These are phyloP conservation scores for Scartelaos histophorus DNA, from an alignment of 2,113 vertebrate species.

Conservation along the genomic window DNA sequence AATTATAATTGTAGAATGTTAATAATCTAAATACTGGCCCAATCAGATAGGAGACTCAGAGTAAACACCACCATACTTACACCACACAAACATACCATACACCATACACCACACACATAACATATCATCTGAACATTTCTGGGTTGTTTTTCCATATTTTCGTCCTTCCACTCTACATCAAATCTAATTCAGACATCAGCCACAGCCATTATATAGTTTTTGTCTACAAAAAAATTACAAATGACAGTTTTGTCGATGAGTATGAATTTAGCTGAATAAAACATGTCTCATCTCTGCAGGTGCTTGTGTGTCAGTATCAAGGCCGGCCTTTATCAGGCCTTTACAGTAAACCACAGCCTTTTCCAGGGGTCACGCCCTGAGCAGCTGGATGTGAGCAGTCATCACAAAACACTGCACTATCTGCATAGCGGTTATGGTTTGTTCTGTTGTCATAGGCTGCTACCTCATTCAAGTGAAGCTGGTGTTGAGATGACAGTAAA, in stretches of 20 bases:
- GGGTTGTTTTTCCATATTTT: no score
- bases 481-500: constrained; percentile 47
- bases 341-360: constrained; percentile 67
- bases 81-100: no score
- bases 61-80: no score
- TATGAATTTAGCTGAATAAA: constrained; percentile 9
- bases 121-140: no score
- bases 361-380: constrained; percentile 56
- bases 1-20: no score
- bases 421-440: constrained; percentile 28
- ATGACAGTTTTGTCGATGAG: neutral
- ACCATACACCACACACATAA: no score
- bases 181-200: no score
- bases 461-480: constrained; percentile 35
- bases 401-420: constrained; percentile 63
- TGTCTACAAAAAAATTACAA: no score
- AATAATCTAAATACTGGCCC: no score
- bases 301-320: constrained; percentile 71
- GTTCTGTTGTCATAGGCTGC: constrained; percentile 45
- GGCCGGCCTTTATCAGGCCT: constrained; percentile 52
- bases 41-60: no score
- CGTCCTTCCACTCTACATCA: no score
- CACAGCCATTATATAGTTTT: no score
- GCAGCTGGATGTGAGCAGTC: constrained; percentile 61
- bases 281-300: constrained; percentile 60